These are phyloP conservation scores for Eulemur mongoz DNA, from an alignment of 2,797 vertebrate genomes.

Conservation along the genomic window DNA sequence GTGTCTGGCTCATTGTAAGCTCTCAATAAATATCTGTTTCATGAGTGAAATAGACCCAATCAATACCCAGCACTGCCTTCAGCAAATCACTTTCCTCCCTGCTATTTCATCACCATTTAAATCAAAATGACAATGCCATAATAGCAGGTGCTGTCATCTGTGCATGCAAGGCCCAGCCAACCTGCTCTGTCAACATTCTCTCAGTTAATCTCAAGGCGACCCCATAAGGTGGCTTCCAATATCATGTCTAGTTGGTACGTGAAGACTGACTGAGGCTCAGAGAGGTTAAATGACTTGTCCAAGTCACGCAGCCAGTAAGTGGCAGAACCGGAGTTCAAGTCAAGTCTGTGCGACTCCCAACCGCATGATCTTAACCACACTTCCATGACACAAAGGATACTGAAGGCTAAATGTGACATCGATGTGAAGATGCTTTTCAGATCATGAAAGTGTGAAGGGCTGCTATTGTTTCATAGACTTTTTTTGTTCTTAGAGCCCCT, in stretches of 20 bases:
- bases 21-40: neutral
- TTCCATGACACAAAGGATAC: neutral
- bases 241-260: neutral
- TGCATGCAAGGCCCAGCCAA: rapidly evolving
- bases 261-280: neutral
- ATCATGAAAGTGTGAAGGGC: neutral
- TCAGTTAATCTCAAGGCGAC: neutral
- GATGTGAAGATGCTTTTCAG: neutral
- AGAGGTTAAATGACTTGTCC: neutral
- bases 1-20: no score
- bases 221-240: neutral
- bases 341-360: neutral
- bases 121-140: rapidly evolving
- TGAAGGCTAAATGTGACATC: rapidly evolving
- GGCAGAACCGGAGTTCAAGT: neutral
- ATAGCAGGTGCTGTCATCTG: neutral
- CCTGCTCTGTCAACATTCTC: rapidly evolving
- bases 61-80: no score
- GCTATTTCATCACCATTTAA: neutral
- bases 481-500: neutral
- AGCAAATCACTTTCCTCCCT: neutral
- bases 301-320: neutral
- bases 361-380: neutral
- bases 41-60: neutral
- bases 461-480: rapidly evolving